A percentile compares a stretch with the other conserved stretches of the same genome.
These are phyloP conservation scores for Tapirus terrestris DNA, from an alignment of 2,113 vertebrate species.

Conservation along the genomic window DNA sequence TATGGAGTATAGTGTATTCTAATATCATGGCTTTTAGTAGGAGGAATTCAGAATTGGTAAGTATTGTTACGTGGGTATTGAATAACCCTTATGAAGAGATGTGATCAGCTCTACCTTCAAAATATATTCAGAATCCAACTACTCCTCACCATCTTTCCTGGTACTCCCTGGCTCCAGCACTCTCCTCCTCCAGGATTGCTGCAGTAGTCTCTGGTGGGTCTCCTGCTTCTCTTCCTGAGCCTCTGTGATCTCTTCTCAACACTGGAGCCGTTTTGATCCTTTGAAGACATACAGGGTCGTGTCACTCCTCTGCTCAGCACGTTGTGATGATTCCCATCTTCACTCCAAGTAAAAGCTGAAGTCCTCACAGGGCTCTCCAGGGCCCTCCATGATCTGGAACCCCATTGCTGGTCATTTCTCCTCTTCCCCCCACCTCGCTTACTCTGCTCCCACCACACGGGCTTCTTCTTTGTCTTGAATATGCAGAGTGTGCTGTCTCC, in stretches of 20 bases:
- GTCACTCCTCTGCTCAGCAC: no score
- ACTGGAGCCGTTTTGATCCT: not conserved
- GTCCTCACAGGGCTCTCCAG: rapidly evolving
- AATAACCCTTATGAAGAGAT: not conserved
- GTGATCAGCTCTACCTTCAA: not conserved
- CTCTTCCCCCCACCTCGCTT: rapidly evolving
- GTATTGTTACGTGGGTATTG: not conserved
- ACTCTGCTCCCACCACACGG: rapidly evolving
- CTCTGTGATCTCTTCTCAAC: rapidly evolving
- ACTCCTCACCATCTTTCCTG: rapidly evolving
- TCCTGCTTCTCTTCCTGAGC: not conserved
- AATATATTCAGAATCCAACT: rapidly evolving
- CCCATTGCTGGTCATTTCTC: rapidly evolving
- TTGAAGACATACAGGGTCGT: rapidly evolving
- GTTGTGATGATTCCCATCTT: rapidly evolving
- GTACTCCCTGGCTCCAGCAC: rapidly evolving
- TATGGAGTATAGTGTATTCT: not conserved
- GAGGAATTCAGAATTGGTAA: not conserved
- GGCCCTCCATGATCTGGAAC: not conserved
- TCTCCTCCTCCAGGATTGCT: not conserved
- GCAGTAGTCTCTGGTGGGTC: rapidly evolving
- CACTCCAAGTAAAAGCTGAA: rapidly evolving
- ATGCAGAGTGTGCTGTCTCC: rapidly evolving
- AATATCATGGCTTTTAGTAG: not conserved
- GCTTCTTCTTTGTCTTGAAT: not conserved